Evolutionary conservation across 2,888 invertebrate genomes (phyloP).

Genomic region (Thymelicus lineola): DNA sequence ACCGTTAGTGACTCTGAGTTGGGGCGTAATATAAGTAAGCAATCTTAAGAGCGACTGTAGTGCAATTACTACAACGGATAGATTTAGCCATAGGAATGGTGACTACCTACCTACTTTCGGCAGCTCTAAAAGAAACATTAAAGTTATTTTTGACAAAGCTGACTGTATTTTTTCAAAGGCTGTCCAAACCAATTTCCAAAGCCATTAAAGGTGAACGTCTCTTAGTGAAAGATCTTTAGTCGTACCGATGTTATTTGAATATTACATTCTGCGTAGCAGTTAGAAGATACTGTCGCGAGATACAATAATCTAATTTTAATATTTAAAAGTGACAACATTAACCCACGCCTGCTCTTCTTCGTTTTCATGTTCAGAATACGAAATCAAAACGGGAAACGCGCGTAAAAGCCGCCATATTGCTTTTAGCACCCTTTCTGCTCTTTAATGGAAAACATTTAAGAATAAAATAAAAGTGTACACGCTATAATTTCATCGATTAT

Average conservation of each 20-base stretch:
- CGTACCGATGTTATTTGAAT: constrained; percentile 7
- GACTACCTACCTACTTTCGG: no score
- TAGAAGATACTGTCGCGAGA: constrained; percentile 61
- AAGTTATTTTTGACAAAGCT: no score
- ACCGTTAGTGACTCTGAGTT: no score
- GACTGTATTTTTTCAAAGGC: no score
- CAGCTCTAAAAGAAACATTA: no score
- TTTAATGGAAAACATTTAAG: constrained; percentile 70
- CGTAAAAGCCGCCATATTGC: constrained; percentile 74
- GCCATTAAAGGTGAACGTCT: neutral
- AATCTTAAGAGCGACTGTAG: no score
- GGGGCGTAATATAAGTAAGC: no score
- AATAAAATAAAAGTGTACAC: constrained; percentile 58
- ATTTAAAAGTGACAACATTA: constrained; percentile 78
- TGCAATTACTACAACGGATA: no score
- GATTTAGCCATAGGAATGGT: no score
- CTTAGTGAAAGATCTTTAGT: constrained; percentile 1
- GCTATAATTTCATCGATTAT: no score
- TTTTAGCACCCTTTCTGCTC: constrained; percentile 66
- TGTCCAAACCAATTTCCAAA: no score
- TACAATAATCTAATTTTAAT: constrained; percentile 77
- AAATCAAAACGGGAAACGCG: constrained; percentile 68
- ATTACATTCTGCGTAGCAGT: constrained; percentile 47
- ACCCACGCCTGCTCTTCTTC: constrained; percentile 66
- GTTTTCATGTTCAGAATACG: constrained; percentile 73